These are phyloP conservation scores for Cotesia vestalis DNA, from an alignment of 1,140 invertebrate species.

Conservation along the genomic window DNA sequence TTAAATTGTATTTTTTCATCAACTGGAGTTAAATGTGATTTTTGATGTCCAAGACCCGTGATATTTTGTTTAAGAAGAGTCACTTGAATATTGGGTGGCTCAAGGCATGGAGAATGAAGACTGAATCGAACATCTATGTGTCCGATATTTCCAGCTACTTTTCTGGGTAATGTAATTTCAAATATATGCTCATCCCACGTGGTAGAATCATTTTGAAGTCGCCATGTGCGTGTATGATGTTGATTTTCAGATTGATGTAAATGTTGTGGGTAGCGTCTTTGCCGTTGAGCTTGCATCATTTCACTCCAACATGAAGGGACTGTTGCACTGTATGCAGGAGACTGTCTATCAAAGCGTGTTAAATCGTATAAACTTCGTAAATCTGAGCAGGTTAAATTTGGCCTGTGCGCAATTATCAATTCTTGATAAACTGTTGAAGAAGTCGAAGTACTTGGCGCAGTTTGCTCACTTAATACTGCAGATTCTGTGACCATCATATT, in stretches of 20 bases:
- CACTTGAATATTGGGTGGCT: slow-evolving; percentile 74
- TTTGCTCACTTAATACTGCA: slow-evolving; percentile 43
- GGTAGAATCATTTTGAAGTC: slow-evolving; percentile 82
- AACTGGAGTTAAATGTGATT: slow-evolving; percentile 58
- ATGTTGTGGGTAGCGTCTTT: slow-evolving; percentile 82
- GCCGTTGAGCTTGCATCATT: slow-evolving; percentile 88
- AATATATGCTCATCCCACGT: slow-evolving; percentile 93
- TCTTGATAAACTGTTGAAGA: slow-evolving; percentile 54
- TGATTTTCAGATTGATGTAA: slow-evolving; percentile 80
- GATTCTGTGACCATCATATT: slow-evolving; percentile 59
- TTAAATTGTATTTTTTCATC: slow-evolving; percentile 73
- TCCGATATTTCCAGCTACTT: slow-evolving; percentile 75
- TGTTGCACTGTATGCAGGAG: slow-evolving; percentile 81
- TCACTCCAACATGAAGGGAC: slow-evolving; percentile 92
- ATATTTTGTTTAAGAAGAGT: slow-evolving; percentile 86
- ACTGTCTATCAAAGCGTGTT: slow-evolving; percentile 72
- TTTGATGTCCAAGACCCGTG: slow-evolving; percentile 73
- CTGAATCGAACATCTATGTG: slow-evolving; percentile 89
- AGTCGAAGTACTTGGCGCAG: slow-evolving; percentile 57
- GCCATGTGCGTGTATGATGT: slow-evolving; percentile 84
- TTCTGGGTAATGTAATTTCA: slow-evolving; percentile 82
- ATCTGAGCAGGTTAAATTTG: slow-evolving; percentile 66
- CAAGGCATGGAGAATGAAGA: slow-evolving; percentile 76
- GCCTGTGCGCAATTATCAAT: slow-evolving; percentile 68
- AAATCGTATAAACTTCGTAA: slow-evolving; percentile 71